Base-by-base conservation (phyloP, 1,140 invertebrate species). In the Atopsyche davidsoni region DNA sequence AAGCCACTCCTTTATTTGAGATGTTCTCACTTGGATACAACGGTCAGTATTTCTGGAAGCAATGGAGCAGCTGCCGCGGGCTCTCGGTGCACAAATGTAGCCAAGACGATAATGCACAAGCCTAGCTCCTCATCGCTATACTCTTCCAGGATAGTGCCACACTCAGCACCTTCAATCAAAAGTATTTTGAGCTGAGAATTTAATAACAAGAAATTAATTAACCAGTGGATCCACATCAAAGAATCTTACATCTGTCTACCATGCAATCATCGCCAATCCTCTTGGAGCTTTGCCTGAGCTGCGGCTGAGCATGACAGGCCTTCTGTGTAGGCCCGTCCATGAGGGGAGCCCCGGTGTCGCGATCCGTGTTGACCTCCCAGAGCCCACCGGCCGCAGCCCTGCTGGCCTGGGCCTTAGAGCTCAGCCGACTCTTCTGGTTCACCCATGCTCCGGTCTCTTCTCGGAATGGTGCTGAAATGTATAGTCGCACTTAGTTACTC, bases 81-180 rank as follows among this genome's bases (percentile, higher is more conserved):
- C 66, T 98, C 94, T 32, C 95, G 77, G 67, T 98, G 93, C 51
- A 99, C 90, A 68, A 95, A 98, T 1, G 96, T 98, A 17, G 90
- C 89, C 38, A 98, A 70, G 46, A 89, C 87, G 19, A 97, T 89
- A 53, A 99, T 90, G 63, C 93, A 92, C 18, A 98, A 75, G 1
- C 92, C 93, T 25, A 99, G 76, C 65, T 98, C 96, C 67, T 99
- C 95, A 68, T 99, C 95, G 57, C 88, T 92, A 67, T 98, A 99
- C 62, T 93, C 86, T 74, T 99, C 95, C 57, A 87, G 80, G 1
- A 85, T 64, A 44, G 79, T 78, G 32, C 90, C 89, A 67, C 89
- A 92, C 64, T 92, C 86, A 2, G 84, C 79, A 62, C 87, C 85
- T 81, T 19, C 16, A 59, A 51, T 23, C 39, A 49, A 53, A 44